Base-by-base conservation (phyloP, 2,113 vertebrate species). In the Alosa alosa region DNA sequence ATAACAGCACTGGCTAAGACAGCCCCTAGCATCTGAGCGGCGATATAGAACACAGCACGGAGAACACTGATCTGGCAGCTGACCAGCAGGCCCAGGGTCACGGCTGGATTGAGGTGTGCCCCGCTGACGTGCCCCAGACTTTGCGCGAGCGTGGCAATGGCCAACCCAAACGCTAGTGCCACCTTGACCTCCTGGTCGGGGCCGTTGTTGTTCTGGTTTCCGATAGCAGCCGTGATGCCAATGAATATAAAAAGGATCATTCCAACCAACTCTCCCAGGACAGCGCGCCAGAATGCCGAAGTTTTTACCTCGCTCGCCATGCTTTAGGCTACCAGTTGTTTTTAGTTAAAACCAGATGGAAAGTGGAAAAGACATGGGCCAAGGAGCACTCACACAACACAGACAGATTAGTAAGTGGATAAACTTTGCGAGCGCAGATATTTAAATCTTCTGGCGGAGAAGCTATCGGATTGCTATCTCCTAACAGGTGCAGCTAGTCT, bases 51-150 rank as follows among this genome's bases (percentile, higher is more conserved):
- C 82, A 96, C 0, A 0, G 96, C 96, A 84, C 95, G 91, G 41
- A 96, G 90, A 88, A 97, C 6, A 87, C 96, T 97, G 90, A 96
- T 95, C 93, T 94, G 95, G 84, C 97, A 97, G 93, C 93, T 96
- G 17, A 94, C 93, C 89, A 97, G 91, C 72, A 97, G 91, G 60
- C 95, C 96, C 85, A 97, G 86, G 0, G 96, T 97, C 81, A 97
- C 92, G 0, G 96, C 96, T 0, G 96, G 96, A 92, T 96, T 97
- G 88, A 97, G 93, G 92, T 97, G 96, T 0, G 95, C 95, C 0
- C 96, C 95, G 0, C 96, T 97, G 85, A 97, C 91, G 92, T 96
- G 96, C 82, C 96, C 95, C 89, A 97, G 92, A 0, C 95, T 95
- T 85, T 97, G 95, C 0, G 93, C 94, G 92, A 96, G 89, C 0